Conservation (phyloP, 2,888 invertebrate species). For the Pardosa pseudoannulata region DNA sequence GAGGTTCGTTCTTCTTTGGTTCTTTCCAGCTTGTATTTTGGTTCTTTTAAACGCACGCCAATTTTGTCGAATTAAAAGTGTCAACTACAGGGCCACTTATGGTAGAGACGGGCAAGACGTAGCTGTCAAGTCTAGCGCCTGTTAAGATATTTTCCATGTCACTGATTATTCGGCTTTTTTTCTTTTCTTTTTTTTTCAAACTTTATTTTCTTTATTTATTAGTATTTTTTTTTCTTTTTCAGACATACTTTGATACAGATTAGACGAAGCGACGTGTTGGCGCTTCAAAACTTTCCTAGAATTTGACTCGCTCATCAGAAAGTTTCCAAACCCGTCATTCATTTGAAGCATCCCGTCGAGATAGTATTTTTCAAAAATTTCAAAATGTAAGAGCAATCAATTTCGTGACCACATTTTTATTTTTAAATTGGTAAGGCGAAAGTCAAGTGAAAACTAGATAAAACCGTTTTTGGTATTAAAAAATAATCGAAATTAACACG, state of each 20-base stretch:
- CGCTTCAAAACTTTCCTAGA: constrained; percentile 19
- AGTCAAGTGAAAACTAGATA: too few relatives aligned
- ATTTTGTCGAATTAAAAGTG: constrained; percentile 55
- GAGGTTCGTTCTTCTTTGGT: not conserved
- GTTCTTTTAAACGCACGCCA: constrained; percentile 11
- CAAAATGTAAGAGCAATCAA: not conserved
- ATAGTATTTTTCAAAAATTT: not conserved
- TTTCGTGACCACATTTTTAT: not conserved
- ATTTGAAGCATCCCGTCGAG: not conserved
- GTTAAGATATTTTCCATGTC: constrained; percentile 39
- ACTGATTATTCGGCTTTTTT: not conserved
- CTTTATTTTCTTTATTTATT: not conserved
- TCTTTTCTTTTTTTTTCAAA: not conserved
- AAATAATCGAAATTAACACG: too few relatives aligned
- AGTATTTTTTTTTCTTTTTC: not conserved
- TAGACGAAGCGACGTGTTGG: not conserved
- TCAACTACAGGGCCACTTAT: constrained; percentile 31
- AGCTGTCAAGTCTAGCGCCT: constrained; percentile 26
- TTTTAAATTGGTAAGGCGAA: too few relatives aligned
- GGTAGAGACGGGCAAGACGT: constrained; percentile 24
- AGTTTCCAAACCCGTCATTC: not conserved
- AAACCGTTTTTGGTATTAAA: too few relatives aligned
- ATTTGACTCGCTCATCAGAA: not conserved
- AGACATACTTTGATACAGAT: not conserved
- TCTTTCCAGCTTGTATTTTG: too few relatives aligned